Base-by-base conservation (phyloP, 2,113 vertebrate genomes). In the Ornithorhynchus anatinus region DNA sequence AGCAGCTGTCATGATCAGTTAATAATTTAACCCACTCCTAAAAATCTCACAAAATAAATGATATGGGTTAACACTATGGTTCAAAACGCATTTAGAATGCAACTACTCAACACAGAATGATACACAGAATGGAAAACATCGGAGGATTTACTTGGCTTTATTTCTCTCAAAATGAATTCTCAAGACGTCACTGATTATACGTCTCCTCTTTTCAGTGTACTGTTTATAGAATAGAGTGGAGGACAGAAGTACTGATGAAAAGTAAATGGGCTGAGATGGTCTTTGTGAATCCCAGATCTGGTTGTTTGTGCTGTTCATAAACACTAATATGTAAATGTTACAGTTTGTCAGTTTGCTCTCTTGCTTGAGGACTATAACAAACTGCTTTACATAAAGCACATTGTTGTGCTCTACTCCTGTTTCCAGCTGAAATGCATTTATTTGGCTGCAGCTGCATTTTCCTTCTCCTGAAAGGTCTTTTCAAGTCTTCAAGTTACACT, bases 91-190 rank as follows among this genome's bases (percentile, higher is more conserved):
- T 31, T 40, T 57, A 40, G 32, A 47, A 35, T 54, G 20, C 1
- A 40, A n/a, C n/a, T n/a, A n/a, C n/a, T n/a, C n/a, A n/a, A 20
- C n/a, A 12, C 8, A 12, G 10, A 65, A 17, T 35, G 22, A 9
- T 20, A 77, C 20, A 14, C 10, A 10, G 56, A 76, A 57, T 66
- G 53, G 68, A 72, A 75, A 72, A 43, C 51, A 45, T 38, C 40
- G 62, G 22, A 9, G 6, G 11, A 22, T 39, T 80, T 47, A n/a
- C 5, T 50, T 47, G 33, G 25, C 47, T 75, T 25, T 56, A n/a
- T 86, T 83, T 75, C 25, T 77, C 36, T 74, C 58, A 60, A 75
- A 73, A 82, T 50, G 17, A 47, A 58, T 71, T 9, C 45, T 75
- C 45, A 80, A 58, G 79, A 74, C 5, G 47, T 43, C 42, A 75